A percentile compares a stretch with the other conserved stretches of the same genome.
Evolutionary conservation across 2,113 vertebrate genomes (phyloP).

Genomic region (Fregetta grallaria): DNA sequence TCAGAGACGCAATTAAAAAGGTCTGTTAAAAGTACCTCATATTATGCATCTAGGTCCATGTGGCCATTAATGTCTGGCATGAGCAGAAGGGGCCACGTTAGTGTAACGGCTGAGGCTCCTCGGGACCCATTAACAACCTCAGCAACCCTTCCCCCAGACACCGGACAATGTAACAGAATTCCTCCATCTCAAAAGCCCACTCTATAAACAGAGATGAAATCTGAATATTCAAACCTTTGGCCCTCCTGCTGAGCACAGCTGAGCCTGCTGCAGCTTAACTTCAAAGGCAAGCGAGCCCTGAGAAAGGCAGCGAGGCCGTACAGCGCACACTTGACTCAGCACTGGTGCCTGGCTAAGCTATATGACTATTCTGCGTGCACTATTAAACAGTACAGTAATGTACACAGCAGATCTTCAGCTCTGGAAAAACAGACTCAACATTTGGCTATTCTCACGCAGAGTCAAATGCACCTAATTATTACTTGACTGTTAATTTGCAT

Average conservation of each 20-base stretch:
- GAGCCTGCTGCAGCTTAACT: slow-evolving; percentile 50
- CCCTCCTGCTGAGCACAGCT: slow-evolving; percentile 55
- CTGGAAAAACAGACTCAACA: neutral
- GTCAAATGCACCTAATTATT: neutral
- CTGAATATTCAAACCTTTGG: slow-evolving; percentile 49
- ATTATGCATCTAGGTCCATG: neutral
- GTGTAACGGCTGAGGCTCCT: neutral
- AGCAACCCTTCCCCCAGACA: slow-evolving; percentile 21
- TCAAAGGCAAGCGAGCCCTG: slow-evolving; percentile 52
- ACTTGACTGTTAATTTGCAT: neutral
- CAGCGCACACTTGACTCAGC: neutral
- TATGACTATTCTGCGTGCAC: neutral
- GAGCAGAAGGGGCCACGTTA: neutral
- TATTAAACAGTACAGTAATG: neutral
- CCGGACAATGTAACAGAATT: slow-evolving; percentile 9
- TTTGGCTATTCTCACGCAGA: neutral
- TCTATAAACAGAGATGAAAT: slow-evolving; percentile 55
- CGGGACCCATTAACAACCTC: neutral
- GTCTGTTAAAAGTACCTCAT: neutral
- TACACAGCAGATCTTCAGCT: neutral
- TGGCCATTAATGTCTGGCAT: neutral
- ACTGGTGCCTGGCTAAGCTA: neutral
- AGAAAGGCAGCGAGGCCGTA: slow-evolving; percentile 42
- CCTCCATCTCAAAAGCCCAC: slow-evolving; percentile 40
- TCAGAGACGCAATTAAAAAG: neutral